A percentile compares a stretch with the other conserved stretches of the same genome.
Conservation (phyloP, 2,888 invertebrate genomes). For the Venustoraphidia nigricollis region DNA sequence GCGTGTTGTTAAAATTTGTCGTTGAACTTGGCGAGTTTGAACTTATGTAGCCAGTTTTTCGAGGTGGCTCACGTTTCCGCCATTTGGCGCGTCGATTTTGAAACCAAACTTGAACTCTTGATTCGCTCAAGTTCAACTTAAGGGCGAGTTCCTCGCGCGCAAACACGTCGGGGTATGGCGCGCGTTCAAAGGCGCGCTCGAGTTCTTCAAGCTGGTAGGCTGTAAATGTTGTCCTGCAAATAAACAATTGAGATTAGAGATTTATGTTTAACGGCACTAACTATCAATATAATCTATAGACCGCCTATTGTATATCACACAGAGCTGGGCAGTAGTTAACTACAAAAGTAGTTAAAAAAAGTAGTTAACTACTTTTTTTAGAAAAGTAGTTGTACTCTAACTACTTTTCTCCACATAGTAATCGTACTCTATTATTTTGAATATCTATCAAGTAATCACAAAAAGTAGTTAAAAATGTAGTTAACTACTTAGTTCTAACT, state of each 20-base stretch:
- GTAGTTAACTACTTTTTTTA: too few relatives aligned
- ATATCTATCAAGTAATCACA: too few relatives aligned
- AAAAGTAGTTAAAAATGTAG: too few relatives aligned
- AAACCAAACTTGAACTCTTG: constrained; percentile 66
- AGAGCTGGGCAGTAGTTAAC: too few relatives aligned
- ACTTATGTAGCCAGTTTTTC: constrained; percentile 70
- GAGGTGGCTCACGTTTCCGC: constrained; percentile 85
- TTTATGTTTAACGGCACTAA: neutral
- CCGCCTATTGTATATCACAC: too few relatives aligned
- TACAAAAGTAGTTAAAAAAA: too few relatives aligned
- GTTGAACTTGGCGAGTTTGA: constrained; percentile 49
- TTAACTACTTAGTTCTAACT: too few relatives aligned
- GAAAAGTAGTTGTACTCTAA: too few relatives aligned
- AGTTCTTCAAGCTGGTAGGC: constrained; percentile 88
- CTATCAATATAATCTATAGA: too few relatives aligned
- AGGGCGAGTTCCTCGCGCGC: constrained; percentile 87
- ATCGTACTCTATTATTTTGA: too few relatives aligned
- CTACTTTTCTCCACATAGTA: too few relatives aligned
- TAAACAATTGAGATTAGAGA: constrained; percentile 13
- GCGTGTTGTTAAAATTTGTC: constrained; percentile 32
- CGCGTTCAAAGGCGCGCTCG: constrained; percentile 86
- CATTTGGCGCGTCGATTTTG: constrained; percentile 87
- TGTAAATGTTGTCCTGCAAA: constrained; percentile 82
- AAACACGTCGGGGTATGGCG: constrained; percentile 92
- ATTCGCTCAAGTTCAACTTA: constrained; percentile 77